Base-by-base conservation (phyloP, 1,140 invertebrate species). In the Tetraneura akinire region DNA sequence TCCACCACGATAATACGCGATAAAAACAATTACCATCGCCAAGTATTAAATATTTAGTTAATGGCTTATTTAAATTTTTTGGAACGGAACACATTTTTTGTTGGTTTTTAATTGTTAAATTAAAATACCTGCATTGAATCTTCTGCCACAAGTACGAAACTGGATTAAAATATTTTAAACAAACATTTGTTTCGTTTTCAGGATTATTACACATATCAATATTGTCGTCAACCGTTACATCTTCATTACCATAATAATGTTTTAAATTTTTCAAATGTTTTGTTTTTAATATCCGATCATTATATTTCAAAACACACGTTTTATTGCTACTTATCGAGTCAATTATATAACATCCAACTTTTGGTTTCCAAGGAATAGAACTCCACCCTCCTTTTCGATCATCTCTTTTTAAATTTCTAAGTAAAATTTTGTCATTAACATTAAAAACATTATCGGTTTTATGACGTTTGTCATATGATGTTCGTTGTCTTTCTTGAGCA, bases 61-160 rank as follows among this genome's bases (percentile, higher is more conserved):
- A n/a, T n/a, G n/a, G n/a, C n/a, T n/a, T n/a, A n/a, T n/a, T n/a
- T n/a, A n/a, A n/a, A n/a, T n/a, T n/a, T n/a, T n/a, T n/a, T n/a
- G n/a, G n/a, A n/a, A n/a, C n/a, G n/a, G n/a, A n/a, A n/a, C n/a
- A n/a, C n/a, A n/a, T n/a, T n/a, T n/a, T n/a, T n/a, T n/a, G n/a
- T n/a, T n/a, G n/a, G n/a, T n/a, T 16, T 80, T 21, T 18, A 82
- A 51, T 47, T 80, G 21, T 64, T 73, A 80, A 74, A 53, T 53
- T 53, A 6, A n/a, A 53, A 8, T n/a, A 18, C n/a, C 51, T 53
- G n/a, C 51, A 53, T 53, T 53, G 51, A 5, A 53, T 53, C 18
- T 53, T 53, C n/a, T 53, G 51, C 51, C 18, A 53, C 5, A 53
- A 16, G 0, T 18, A 18, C 6, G 51, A 53, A 53, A 53, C 51